Percentiles rank a stretch among this genome's conserved stretches.
These are phyloP conservation scores for Megaceryle maxima DNA, from an alignment of 2,113 vertebrate genomes.

Conservation along the genomic window DNA sequence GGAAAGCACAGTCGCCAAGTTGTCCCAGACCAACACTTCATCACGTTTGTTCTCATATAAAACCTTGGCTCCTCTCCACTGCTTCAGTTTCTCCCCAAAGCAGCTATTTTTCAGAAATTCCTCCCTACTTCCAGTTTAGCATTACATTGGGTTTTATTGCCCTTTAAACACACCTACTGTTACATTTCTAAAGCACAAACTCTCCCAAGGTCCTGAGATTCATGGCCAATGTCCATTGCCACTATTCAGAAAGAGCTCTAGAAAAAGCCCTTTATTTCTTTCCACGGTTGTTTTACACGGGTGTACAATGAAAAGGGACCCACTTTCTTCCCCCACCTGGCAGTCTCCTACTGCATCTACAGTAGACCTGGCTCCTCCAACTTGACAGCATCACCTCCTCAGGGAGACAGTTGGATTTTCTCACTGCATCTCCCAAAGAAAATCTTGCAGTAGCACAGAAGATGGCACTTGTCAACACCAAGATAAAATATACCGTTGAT, in stretches of 20 bases:
- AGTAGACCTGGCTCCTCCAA: neutral
- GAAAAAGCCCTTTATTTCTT: neutral
- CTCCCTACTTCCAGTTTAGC: neutral
- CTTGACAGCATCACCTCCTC: neutral
- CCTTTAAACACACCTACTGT: neutral
- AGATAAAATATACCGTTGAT: slow-evolving; percentile 17
- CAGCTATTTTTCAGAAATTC: neutral
- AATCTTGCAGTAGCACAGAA: neutral
- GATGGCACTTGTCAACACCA: slow-evolving; percentile 28
- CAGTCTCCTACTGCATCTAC: neutral
- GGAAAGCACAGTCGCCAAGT: neutral
- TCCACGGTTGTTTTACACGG: neutral
- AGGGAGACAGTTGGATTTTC: neutral
- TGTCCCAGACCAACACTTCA: neutral
- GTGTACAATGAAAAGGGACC: neutral
- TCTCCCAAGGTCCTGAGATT: neutral
- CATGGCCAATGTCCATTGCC: neutral
- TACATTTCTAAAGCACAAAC: neutral
- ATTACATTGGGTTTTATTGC: neutral
- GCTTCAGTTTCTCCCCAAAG: neutral
- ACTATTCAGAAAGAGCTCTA: neutral
- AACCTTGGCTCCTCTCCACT: neutral
- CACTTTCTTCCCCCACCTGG: neutral
- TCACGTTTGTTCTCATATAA: neutral
- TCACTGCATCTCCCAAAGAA: neutral